A percentile compares a stretch with the other conserved stretches of the same genome.
phyloP scores from a whole-genome alignment of 1,140 invertebrate genomes.

The Solen grandis region DNA sequence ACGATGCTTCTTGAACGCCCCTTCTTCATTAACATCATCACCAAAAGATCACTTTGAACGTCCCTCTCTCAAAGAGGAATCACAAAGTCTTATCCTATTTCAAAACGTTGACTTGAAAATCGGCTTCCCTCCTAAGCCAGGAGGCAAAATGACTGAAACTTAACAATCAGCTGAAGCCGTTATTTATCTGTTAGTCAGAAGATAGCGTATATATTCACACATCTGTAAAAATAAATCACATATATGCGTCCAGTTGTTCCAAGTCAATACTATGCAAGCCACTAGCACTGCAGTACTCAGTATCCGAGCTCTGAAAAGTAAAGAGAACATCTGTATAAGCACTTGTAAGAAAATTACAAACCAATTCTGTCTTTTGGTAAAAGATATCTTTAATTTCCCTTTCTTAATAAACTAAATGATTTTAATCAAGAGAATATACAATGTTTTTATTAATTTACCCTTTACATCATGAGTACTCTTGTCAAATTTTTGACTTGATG shows the following conservation, averaged over 20 bases:
- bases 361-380: neutral
- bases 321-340: constrained; percentile 6
- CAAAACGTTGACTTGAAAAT: too few relatives aligned
- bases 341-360: neutral
- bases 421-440: neutral
- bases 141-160: too few relatives aligned
- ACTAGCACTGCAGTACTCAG: constrained; percentile 62
- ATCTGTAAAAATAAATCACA: constrained; percentile 43
- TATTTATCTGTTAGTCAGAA: constrained; percentile 54
- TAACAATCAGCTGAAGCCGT: too few relatives aligned
- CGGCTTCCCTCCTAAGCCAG: too few relatives aligned
- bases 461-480: neutral
- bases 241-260: constrained; percentile 53
- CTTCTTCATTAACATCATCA: too few relatives aligned
- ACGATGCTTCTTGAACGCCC: too few relatives aligned
- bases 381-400: neutral
- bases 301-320: constrained; percentile 64
- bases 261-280: constrained; percentile 28
- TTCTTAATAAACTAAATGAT: neutral
- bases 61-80: too few relatives aligned
- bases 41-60: too few relatives aligned
- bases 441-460: neutral
- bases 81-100: too few relatives aligned
- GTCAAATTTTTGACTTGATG: too few relatives aligned
- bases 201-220: constrained; percentile 32